Base-by-base conservation (phyloP, 64 coral and sea anemone species). In the Stichodactyla helianthus region DNA sequence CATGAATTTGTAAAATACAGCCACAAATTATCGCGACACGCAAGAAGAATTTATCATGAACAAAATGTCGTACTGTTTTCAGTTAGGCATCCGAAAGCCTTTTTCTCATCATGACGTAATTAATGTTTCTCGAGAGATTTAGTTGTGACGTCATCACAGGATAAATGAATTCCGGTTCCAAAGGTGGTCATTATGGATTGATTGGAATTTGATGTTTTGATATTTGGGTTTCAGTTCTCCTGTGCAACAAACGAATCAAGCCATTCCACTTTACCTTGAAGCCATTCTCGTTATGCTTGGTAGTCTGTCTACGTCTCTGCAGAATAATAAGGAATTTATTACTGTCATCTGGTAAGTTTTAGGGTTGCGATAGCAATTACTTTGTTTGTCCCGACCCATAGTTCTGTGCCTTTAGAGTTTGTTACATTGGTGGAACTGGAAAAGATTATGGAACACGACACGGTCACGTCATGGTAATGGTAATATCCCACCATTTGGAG, bases 321-420 rank as follows among this genome's bases (percentile, higher is more conserved):
- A 94, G 84, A 88, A 99, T 28, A 88, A 99, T 60, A 95, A 94
- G 88, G 97, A 99, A 50, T 99, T 99, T 59, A 92, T 99, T 25
- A 92, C 90, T 83, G 93, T 99, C 59, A 95, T 99, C 61, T 99
- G 97, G 97, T 98, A 87, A 64, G 95, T 87, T 14, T 59, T 44
- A 70, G 17, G 7, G 26, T 61, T 63, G 5, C 23, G 7, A 26
- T 54, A 17, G 12, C 31, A 35, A 50, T 50, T 52, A 54, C 51
- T 71, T n/a, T 53, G 35, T 26, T 78, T 87, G 25, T 0, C 15
- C 0, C 17, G 11, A 5, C 15, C 14, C 25, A 79, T 28, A 15
- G 5, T 35, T 6, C 22, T 79, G 15, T 5, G 59, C 18, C 14
- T 10, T 60, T 18, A 17, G 14, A 15, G 5, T 15, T 60, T 68